Evolutionary conservation across 2,113 vertebrate genomes (phyloP).

Genomic region (Antigone vipio): DNA sequence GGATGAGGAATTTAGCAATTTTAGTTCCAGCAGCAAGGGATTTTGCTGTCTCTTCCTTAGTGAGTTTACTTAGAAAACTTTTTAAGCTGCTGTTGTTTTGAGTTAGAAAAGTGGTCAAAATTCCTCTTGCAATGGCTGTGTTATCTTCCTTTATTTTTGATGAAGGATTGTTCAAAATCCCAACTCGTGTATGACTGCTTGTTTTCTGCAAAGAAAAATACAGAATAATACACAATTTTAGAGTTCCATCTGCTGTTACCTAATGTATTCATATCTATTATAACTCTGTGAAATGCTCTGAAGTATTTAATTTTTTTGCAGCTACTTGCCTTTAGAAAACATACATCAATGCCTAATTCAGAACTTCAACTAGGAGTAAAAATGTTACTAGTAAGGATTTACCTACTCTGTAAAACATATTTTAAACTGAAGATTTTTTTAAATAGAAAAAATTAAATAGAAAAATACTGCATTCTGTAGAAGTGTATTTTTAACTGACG

Average conservation of each 20-base stretch:
- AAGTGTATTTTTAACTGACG: neutral
- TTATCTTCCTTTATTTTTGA: constrained; percentile 86
- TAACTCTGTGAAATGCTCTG: neutral
- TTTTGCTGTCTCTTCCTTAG: constrained; percentile 82
- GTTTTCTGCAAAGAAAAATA: constrained; percentile 77
- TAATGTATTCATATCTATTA: neutral
- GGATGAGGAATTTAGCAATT: constrained; percentile 81
- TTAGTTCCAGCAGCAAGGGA: constrained; percentile 84
- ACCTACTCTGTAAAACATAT: neutral
- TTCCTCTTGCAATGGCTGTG: constrained; percentile 85
- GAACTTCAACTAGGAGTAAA: neutral
- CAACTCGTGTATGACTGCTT: constrained; percentile 82
- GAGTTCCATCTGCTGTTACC: neutral
- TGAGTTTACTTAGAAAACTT: constrained; percentile 83
- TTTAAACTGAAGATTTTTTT: neutral
- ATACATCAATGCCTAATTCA: neutral
- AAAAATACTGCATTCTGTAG: neutral
- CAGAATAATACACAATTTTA: neutral
- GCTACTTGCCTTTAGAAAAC: neutral
- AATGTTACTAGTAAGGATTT: neutral
- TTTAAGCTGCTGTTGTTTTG: constrained; percentile 82
- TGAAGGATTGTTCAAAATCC: constrained; percentile 89
- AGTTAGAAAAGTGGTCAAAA: constrained; percentile 88
- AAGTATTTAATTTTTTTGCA: neutral
- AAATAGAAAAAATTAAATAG: neutral